Base-by-base conservation (phyloP, 2,113 vertebrate genomes). In the Gallinago paraguaiae region DNA sequence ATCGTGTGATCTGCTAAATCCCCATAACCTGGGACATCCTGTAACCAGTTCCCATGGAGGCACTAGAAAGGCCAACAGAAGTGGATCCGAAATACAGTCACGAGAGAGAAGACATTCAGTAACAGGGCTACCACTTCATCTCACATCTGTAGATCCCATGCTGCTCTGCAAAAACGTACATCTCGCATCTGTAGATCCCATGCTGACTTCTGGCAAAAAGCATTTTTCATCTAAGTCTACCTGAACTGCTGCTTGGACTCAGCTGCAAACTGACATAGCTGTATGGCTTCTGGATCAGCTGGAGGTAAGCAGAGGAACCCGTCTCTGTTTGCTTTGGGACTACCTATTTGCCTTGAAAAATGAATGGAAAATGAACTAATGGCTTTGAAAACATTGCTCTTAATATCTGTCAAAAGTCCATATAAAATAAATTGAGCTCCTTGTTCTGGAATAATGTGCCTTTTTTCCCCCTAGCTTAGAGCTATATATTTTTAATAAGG, bases 11-110 rank as follows among this genome's bases (percentile, higher is more conserved):
- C 51, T 81, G 23, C 37, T 86, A 33, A 77, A 84, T 69, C 17
- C 16, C 15, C 0, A 0, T 72, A 63, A 68, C 2, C 12, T 37
- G 67, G 24, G n/a, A 64, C 75, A 51, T 43, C n/a, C 54, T 56
- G 19, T 13, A 43, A 53, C 6, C 16, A 5, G 5, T 41, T 50
- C 31, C 24, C 20, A 20, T 3, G 53, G 39, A 82, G 27, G 33
- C 10, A 0, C 11, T 13, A 39, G 16, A 25, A 75, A 85, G 80
- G 13, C 0, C 19, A 60, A 24, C 6, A 59, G 20, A 75, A 63
- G 13, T 60, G 18, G 33, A 11, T 33, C n/a, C 75, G 56, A 75
- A 68, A 61, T 31, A n/a, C 22, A 46, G 45, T 33, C 27, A 14
- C 6, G 30, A 67, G 39, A 39, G n/a, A 53, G 50, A 82, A 48